Evolutionary conservation across 2,888 invertebrate genomes (phyloP), one percentile per base, ranked within the genome.

Genomic region (Uloborus plumipes): DNA sequence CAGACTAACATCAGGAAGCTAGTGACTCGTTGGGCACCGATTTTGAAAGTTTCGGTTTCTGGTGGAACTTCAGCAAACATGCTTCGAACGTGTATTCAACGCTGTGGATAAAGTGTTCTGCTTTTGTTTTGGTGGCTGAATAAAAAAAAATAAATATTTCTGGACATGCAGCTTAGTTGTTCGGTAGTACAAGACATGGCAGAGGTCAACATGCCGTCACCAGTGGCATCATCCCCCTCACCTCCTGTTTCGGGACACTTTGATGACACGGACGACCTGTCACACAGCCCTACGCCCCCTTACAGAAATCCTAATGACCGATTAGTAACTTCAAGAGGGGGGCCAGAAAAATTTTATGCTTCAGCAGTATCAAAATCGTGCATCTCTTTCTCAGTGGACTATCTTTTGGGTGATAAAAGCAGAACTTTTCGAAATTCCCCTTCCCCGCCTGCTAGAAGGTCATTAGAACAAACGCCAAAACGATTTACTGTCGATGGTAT

Each of bases 321-420:
- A 6, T 31, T 66, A 59, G 11, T 31, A 0, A 20, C 64, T n/a
- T 51, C 59, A 31, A 59, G 71, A 26, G 39, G 39, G 7, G 71
- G 49, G 3, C 59, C 61, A 1, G 73, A 64, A 16, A 69, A 76
- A 15, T 58, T 58, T 1, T 71, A 58, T 18, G 26, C 39, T 15
- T 58, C 78, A 16, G 55, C 64, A 15, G 31, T 55, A 13, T 59
- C 79, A 11, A 79, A 79, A 50, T 79, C 72, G 18, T 78, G 77
- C 49, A 78, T 78, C n/a, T 78, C 77, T 9, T 78, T 78, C 49
- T 79, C 79, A 20, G 79, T 79, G 20, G 79, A 79, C 61, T 79
- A 72, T 49, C 71, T 79, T 26, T 39, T 79, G 6, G 79, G 66
- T 11, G 79, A 79, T 26, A 78, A 58, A 39, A 78, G 16, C 31